Percentiles rank a stretch among this genome's conserved stretches.
These are phyloP conservation scores for Solenopsis fugax DNA, from an alignment of 1,140 invertebrate genomes.

Conservation along the genomic window DNA sequence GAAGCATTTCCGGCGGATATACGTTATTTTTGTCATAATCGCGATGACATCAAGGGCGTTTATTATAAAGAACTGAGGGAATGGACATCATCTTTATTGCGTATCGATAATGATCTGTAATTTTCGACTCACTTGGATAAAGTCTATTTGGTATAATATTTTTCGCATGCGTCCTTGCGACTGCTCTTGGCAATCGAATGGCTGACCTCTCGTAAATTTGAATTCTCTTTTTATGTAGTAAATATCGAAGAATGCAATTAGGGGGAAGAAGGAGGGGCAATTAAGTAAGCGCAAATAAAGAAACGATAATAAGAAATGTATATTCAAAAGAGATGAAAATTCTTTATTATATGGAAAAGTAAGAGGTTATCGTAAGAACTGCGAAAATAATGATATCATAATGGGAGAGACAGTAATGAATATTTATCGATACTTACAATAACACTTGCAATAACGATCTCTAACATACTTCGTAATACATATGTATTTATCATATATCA, in stretches of 20 bases:
- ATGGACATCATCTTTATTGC: conserved; percentile 45
- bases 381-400: background rate
- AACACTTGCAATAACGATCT: background rate
- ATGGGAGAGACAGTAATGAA: background rate
- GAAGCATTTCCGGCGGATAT: conserved; percentile 85
- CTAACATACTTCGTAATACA: background rate
- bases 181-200: background rate
- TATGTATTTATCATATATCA: background rate
- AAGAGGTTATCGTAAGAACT: background rate
- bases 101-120: conserved; percentile 59
- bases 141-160: background rate
- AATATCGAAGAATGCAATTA: background rate
- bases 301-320: background rate
- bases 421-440: background rate
- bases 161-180: background rate
- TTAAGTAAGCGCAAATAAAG: background rate
- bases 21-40: conserved; percentile 86
- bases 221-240: background rate
- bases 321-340: background rate
- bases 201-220: background rate
- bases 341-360: background rate
- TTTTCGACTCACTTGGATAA: conserved; percentile 33
- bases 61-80: conserved; percentile 71
- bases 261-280: no score
- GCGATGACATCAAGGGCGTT: conserved; percentile 79